Conservation (phyloP, 2,113 vertebrate genomes). For the Larimichthys crocea region DNA sequence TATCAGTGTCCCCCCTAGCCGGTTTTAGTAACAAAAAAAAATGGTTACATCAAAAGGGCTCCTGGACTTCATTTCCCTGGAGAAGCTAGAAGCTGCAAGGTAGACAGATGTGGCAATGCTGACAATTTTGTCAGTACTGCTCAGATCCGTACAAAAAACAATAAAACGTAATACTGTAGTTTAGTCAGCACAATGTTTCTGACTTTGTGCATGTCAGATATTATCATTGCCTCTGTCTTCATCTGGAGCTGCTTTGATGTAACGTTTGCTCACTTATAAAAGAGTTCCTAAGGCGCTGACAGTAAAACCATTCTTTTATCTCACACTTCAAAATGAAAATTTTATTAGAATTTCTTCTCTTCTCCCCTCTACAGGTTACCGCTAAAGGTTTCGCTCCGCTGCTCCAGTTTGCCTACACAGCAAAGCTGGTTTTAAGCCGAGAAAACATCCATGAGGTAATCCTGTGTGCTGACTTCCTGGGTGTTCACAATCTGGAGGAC, state of each 20-base stretch:
- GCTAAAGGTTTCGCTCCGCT: constrained; percentile 94
- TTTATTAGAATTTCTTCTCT: not conserved
- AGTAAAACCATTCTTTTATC: not conserved
- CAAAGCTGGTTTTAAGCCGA: constrained; percentile 93
- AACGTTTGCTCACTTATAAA: not conserved
- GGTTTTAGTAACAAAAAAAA: not conserved
- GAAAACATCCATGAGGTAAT: constrained; percentile 97
- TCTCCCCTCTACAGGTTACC: constrained; percentile 87
- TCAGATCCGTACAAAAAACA: not conserved
- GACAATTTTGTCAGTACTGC: not conserved
- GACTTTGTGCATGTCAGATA: not conserved
- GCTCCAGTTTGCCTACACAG: constrained; percentile 97
- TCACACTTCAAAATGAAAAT: not conserved
- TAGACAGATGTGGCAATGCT: not conserved
- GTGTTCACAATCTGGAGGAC: constrained; percentile 96
- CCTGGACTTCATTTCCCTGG: not conserved
- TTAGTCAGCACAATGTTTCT: not conserved
- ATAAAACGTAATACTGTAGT: not conserved
- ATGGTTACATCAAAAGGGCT: not conserved
- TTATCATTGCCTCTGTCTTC: not conserved
- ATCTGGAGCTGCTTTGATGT: not conserved
- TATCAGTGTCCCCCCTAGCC: not conserved
- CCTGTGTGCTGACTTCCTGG: constrained; percentile 92
- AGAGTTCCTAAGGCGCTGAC: not conserved
- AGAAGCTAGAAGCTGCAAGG: not conserved